phyloP scores from a whole-genome alignment of 1,140 invertebrate genomes.

The Microplitis demolitor region DNA sequence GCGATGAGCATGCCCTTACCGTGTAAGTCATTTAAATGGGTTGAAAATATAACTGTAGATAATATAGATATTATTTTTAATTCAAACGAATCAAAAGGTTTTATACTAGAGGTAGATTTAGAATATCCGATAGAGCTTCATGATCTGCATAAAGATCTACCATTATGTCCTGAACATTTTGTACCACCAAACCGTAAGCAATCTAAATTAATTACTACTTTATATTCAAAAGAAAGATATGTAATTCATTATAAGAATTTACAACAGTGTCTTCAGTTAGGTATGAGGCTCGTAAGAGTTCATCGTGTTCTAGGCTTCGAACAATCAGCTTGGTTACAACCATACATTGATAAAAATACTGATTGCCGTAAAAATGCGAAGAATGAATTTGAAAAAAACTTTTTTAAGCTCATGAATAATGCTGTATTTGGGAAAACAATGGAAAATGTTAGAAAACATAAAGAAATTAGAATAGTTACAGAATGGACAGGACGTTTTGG shows the following conservation, averaged over 20 bases:
- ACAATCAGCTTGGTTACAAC: constrained; percentile 59
- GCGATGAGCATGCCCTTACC: constrained; percentile 52
- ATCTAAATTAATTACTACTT: constrained; percentile 47
- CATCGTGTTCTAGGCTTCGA: constrained; percentile 61
- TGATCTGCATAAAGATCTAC: not conserved
- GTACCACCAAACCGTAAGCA: constrained; percentile 34
- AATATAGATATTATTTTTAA: not conserved
- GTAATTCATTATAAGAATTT: constrained; percentile 61
- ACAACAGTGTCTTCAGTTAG: constrained; percentile 56
- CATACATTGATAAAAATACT: constrained; percentile 53
- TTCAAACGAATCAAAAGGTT: not conserved
- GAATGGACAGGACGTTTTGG: constrained; percentile 45
- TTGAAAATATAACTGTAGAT: constrained; percentile 19
- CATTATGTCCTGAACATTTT: constrained; percentile 37
- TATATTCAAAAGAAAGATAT: constrained; percentile 57
- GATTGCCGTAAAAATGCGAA: constrained; percentile 42
- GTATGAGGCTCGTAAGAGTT: constrained; percentile 58
- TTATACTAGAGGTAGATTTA: not conserved
- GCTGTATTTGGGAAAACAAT: constrained; percentile 60
- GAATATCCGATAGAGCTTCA: not conserved
- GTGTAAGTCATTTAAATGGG: constrained; percentile 54
- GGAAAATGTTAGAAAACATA: constrained; percentile 60
- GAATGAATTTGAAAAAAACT: constrained; percentile 61
- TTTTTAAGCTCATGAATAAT: constrained; percentile 63
- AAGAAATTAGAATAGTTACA: constrained; percentile 51